Evolutionary conservation across 1,140 invertebrate species (phyloP).

Genomic region (Mylabris phalerata): DNA sequence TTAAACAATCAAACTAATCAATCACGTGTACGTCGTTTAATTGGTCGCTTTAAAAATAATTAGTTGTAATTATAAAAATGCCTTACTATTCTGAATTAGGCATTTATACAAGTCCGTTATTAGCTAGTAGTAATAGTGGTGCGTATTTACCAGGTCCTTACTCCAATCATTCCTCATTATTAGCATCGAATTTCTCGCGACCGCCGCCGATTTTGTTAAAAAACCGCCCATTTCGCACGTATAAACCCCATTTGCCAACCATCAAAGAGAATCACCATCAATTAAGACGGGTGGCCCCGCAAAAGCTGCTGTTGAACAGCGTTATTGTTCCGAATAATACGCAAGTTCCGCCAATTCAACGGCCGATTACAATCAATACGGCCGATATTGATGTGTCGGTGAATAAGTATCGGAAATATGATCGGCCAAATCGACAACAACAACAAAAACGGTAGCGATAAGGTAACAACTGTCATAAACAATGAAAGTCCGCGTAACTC

Average conservation of each 20-base stretch:
- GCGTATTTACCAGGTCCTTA: slow-evolving; percentile 49
- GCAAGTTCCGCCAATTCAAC: slow-evolving; percentile 44
- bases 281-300: slow-evolving; percentile 43
- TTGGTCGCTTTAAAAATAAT: slow-evolving; percentile 14
- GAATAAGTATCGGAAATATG: slow-evolving; percentile 47
- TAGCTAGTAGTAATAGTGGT: slow-evolving; percentile 30
- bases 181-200: slow-evolving; percentile 36
- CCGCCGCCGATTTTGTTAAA: slow-evolving; percentile 16
- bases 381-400: slow-evolving; percentile 75
- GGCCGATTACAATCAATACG: slow-evolving; percentile 65
- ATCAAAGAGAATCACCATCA: slow-evolving; percentile 48
- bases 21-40: slow-evolving; percentile 24
- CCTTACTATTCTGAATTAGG: slow-evolving; percentile 52
- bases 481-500: slow-evolving; percentile 22
- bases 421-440: slow-evolving; percentile 27
- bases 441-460: background rate
- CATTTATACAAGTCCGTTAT: slow-evolving; percentile 45
- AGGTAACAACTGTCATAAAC: slow-evolving; percentile 23
- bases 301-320: slow-evolving; percentile 42
- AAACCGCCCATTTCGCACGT: slow-evolving; percentile 38
- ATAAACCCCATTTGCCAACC: slow-evolving; percentile 65
- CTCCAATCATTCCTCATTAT: slow-evolving; percentile 50
- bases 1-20: background rate
- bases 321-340: background rate
- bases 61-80: slow-evolving; percentile 39